Base-by-base conservation (phyloP, 2,113 vertebrate species). In the Todiramphus chloris region DNA sequence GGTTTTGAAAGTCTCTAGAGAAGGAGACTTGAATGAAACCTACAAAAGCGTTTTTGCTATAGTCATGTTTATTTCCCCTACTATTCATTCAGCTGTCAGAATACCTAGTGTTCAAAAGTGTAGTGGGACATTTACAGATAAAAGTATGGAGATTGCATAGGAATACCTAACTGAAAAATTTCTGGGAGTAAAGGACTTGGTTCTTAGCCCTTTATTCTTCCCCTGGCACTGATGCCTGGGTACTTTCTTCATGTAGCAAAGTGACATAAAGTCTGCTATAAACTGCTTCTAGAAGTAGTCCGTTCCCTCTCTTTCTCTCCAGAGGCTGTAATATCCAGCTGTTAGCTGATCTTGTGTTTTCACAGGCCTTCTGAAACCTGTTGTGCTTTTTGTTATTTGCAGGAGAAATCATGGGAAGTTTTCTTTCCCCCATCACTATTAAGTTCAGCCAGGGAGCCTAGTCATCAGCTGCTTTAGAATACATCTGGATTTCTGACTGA, bases 361-460 rank as follows among this genome's bases (percentile, higher is more conserved):
- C 80, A 83, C 31, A 74, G 67, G 23, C 41, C 53, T 92, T 46
- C 39, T 92, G 30, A 66, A 66, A n/a, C 56, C 24, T 63, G 33
- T 27, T 62, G 35, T 11, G 7, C 72, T 44, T 59, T 53, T 55
- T 58, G 19, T 25, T 43, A 23, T 64, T 74, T 58, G 48, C n/a
- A 56, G 41, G 18, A 82, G 72, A 83, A 72, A 55, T 8, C 10
- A 37, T 17, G 14, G 56, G 63, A 94, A 95, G 53, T 95, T 95
- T 96, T 91, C 27, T 62, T 77, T 58, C 25, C 37, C 87, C 33
- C 13, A 62, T 46, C 16, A 48, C 58, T 60, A 21, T 33, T 55
- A 82, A 87, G 76, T 95, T 94, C 82, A 96, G 39, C 56, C 89
- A 93, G 68, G 48, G 31, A 95, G 55, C 51, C 41, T 37, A 87